Conservation (phyloP, 2,113 vertebrate species). For the Natator depressus region DNA sequence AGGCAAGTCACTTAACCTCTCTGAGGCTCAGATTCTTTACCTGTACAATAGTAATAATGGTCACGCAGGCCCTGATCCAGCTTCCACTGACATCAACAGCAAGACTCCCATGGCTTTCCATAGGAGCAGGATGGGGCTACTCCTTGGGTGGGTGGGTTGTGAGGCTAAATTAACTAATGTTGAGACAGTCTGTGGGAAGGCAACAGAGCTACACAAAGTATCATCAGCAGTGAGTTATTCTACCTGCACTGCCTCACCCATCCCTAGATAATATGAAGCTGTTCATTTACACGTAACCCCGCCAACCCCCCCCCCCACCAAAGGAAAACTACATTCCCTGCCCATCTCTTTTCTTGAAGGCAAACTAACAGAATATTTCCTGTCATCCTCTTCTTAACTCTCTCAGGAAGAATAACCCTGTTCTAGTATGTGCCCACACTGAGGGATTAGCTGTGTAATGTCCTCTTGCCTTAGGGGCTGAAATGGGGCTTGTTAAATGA, state of each 20-base stretch:
- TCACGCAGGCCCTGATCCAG: neutral
- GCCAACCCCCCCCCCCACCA: neutral
- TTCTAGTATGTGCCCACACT: neutral
- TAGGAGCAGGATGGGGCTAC: neutral
- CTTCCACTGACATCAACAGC: neutral
- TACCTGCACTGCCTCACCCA: neutral
- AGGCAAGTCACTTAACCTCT: rapidly evolving
- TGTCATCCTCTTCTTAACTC: neutral
- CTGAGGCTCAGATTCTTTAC: neutral
- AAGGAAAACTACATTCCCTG: rapidly evolving
- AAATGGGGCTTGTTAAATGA: neutral
- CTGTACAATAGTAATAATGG: neutral
- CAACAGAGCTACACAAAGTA: neutral
- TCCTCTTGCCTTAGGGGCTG: neutral
- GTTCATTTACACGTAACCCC: neutral
- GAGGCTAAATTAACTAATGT: neutral
- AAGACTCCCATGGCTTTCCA: neutral
- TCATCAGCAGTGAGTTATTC: too few relatives aligned
- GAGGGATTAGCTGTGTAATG: neutral
- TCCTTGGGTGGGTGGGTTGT: neutral
- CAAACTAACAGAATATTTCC: neutral
- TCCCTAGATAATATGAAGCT: neutral
- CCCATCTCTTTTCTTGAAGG: neutral
- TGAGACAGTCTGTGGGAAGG: neutral
- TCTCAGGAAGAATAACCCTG: neutral